phyloP scores from a whole-genome alignment of 2,888 invertebrate genomes.

The Seira musarum region DNA sequence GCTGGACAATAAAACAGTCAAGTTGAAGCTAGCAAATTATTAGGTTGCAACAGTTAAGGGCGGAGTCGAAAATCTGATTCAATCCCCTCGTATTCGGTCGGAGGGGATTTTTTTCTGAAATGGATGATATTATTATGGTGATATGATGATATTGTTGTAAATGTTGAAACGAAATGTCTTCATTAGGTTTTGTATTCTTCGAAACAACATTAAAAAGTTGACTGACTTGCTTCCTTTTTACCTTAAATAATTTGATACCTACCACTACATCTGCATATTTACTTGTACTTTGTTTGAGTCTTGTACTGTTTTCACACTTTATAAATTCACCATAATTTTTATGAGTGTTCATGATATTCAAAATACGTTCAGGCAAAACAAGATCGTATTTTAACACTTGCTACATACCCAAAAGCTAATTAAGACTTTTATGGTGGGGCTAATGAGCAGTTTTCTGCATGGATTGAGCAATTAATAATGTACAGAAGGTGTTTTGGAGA shows the following conservation, averaged over 20 bases:
- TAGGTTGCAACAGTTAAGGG: slow-evolving; percentile 56
- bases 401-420: slow-evolving; percentile 44
- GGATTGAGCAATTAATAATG: slow-evolving; percentile 48
- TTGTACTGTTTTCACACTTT: slow-evolving; percentile 48
- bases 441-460: slow-evolving; percentile 36
- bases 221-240: not conserved
- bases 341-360: slow-evolving; percentile 16
- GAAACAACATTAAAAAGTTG: not conserved
- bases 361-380: slow-evolving; percentile 24
- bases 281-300: too few species aligned
- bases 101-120: not conserved
- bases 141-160: not conserved
- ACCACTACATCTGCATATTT: too few species aligned
- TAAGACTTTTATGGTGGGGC: slow-evolving; percentile 51
- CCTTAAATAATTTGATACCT: not conserved
- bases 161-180: not conserved
- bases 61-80: slow-evolving; percentile 55
- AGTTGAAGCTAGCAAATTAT: slow-evolving; percentile 57
- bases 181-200: not conserved
- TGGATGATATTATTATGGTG: not conserved
- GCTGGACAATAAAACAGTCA: slow-evolving; percentile 58
- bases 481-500: not conserved
- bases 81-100: not conserved
- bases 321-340: slow-evolving; percentile 24
- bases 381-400: slow-evolving; percentile 52